Conservation (phyloP, 2,888 invertebrate genomes). For the Synanthedon vespiformis region DNA sequence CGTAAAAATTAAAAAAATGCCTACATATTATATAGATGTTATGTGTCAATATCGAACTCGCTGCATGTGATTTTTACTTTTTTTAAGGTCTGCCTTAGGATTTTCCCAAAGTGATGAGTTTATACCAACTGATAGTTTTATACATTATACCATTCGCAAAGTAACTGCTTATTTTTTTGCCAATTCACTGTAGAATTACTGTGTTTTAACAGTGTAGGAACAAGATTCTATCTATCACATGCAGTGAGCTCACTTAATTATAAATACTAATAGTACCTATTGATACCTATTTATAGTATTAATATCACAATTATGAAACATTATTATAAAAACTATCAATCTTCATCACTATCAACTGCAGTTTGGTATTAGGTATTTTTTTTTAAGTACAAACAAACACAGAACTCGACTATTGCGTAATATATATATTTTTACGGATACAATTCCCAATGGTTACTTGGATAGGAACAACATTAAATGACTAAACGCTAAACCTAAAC, state of each 20-base stretch:
- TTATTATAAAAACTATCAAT: conserved; percentile 30
- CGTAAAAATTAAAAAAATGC: conserved; percentile 25
- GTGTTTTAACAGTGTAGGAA: too few relatives aligned
- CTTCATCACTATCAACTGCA: conserved; percentile 22
- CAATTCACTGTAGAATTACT: too few relatives aligned
- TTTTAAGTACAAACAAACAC: conserved; percentile 58
- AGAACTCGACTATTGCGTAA: conserved; percentile 47
- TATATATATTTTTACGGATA: conserved; percentile 13
- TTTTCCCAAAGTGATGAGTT: too few relatives aligned
- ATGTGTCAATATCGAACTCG: not conserved
- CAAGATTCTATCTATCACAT: not conserved
- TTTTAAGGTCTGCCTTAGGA: too few relatives aligned
- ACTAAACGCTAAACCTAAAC: conserved; percentile 35
- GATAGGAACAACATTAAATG: conserved; percentile 54
- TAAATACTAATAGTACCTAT: not conserved
- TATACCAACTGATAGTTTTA: too few relatives aligned
- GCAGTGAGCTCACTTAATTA: not conserved
- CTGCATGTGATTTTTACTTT: not conserved
- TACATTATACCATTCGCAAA: too few relatives aligned
- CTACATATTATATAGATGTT: not conserved
- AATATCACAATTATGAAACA: conserved; percentile 49
- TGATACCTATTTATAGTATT: conserved; percentile 11
- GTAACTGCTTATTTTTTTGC: too few relatives aligned
- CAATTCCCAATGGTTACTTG: conserved; percentile 35
- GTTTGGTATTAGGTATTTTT: conserved; percentile 15